These are phyloP conservation scores for Lypha dubia DNA, from an alignment of 2,888 invertebrate genomes.

Conservation along the genomic window DNA sequence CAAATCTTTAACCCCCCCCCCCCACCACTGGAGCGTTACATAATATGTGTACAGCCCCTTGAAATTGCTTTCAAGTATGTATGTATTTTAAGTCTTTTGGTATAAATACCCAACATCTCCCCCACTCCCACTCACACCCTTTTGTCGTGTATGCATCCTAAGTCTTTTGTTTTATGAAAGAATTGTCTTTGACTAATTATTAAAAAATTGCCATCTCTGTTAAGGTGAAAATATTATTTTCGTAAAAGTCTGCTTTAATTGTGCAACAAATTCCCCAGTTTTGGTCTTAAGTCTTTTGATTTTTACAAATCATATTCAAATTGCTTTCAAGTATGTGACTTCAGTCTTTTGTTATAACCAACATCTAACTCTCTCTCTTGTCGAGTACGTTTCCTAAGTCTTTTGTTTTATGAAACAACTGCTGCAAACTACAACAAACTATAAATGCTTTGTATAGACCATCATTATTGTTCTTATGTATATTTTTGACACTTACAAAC, in stretches of 20 bases:
- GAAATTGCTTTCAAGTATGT: too few species aligned
- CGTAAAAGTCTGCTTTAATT: too few species aligned
- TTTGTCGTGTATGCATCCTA: neutral
- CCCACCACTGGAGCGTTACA: too few species aligned
- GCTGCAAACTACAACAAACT: neutral
- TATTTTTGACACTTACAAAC: constrained; percentile 24
- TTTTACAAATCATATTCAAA: neutral
- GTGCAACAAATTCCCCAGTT: neutral
- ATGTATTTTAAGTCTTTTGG: too few species aligned
- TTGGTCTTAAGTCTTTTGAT: constrained; percentile 20
- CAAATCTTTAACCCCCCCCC: too few species aligned
- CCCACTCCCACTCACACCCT: too few species aligned
- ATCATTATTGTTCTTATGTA: constrained; percentile 22
- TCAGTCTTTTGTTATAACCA: constrained; percentile 35
- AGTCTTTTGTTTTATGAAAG: constrained; percentile 21
- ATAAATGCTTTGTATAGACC: neutral
- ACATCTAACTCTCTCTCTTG: too few species aligned
- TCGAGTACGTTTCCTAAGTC: constrained; percentile 17
- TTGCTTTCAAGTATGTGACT: constrained; percentile 6
- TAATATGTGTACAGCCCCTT: too few species aligned
- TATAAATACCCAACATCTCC: too few species aligned
- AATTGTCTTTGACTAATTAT: neutral
- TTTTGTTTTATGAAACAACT: neutral
- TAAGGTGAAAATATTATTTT: too few species aligned
- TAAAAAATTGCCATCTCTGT: too few species aligned